Conservation (phyloP, 1,140 invertebrate genomes). For the Leptinotarsa defecta region DNA sequence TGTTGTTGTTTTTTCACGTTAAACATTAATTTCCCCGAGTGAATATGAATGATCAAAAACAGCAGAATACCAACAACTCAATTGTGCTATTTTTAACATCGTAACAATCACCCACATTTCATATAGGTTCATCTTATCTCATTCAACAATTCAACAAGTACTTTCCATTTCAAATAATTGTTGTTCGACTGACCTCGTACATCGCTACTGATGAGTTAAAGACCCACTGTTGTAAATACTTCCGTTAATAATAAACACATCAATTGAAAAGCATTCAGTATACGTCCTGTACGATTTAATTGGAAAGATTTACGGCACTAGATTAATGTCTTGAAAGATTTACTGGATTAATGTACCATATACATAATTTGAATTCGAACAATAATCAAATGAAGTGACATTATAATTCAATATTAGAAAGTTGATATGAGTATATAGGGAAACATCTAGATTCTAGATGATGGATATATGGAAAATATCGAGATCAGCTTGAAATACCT, state of each 20-base stretch:
- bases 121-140: too few relatives aligned
- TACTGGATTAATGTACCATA: not conserved
- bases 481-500: not conserved
- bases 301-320: not conserved
- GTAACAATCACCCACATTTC: too few relatives aligned
- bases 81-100: too few relatives aligned
- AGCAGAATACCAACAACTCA: too few relatives aligned
- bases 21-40: too few relatives aligned
- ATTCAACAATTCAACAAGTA: not conserved
- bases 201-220: not conserved
- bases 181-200: not conserved
- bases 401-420: slow-evolving; percentile 2
- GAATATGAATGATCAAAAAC: too few relatives aligned
- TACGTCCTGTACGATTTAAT: slow-evolving; percentile 6
- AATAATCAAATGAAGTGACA: not conserved
- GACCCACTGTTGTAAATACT: not conserved
- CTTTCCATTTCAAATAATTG: not conserved
- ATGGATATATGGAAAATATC: not conserved
- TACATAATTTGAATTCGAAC: not conserved
- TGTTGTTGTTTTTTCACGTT: too few relatives aligned
- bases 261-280: not conserved
- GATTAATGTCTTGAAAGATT: not conserved
- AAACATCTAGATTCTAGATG: not conserved
- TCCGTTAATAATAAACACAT: not conserved
- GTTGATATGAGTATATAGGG: not conserved